Base-by-base conservation (phyloP, 2,113 vertebrate genomes). In the Myotis davidii region DNA sequence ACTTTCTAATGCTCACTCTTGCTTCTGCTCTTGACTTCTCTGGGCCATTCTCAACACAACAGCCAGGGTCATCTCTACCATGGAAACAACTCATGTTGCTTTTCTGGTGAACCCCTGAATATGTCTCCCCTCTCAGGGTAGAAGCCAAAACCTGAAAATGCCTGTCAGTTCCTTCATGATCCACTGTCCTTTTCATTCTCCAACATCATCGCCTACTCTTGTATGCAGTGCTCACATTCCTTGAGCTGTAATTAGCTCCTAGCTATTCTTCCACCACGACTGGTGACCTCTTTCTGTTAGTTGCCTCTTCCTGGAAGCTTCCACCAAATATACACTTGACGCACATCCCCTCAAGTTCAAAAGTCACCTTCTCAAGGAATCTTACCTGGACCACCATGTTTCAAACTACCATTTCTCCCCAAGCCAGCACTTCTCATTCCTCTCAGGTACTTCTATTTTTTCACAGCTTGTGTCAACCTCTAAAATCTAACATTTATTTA, bases 201-300 rank as follows among this genome's bases (percentile, higher is more conserved):
- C 23, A 21, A 12, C 1, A 13, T 25, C 20, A 69, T 50, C 0
- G 0, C 7, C 21, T 81, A 5, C 17, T 45, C 0, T 81, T 21
- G 9, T 0, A 52, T 21, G 23, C 29, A 12, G 9, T 1, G 5
- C 2, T 18, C 69, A 34, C 4, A 1, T 8, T 88, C 25, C 27
- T 74, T 11, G 29, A 27, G 27, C 7, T 45, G 32, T 34, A 64
- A 23, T 56, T 29, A 83, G 10, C 50, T 39, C 39, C 50, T 18
- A 48, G 9, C 23, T 88, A 1, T 45, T 70, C 42, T 92, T 93
- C 25, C 37, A 56, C 54, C 12, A 11, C n/a, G 25, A 29, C 52
- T 48, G 56, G 65, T 56, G 12, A 14, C 18, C 9, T 85, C 81
- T 45, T 2, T 2, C 9, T 23, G 6, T 61, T 13, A 65, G 64